These are phyloP conservation scores for Zosterops japonicus DNA, from an alignment of 2,113 vertebrate genomes.

Conservation along the genomic window DNA sequence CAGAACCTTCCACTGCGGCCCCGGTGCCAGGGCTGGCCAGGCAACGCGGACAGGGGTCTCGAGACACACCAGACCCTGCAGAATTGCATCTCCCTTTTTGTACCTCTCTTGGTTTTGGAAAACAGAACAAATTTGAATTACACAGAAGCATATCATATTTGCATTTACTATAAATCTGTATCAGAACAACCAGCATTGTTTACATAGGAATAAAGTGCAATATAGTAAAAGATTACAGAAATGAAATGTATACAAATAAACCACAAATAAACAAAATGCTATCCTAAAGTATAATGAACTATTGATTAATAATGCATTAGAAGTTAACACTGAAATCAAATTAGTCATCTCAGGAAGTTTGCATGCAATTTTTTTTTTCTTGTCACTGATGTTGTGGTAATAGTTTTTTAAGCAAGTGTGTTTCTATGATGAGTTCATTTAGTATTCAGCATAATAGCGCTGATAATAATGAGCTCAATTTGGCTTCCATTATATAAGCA, in stretches of 20 bases:
- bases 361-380: constrained; percentile 20
- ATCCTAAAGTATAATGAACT: constrained; percentile 76
- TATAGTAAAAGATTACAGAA: constrained; percentile 64
- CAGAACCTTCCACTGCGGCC: too few relatives aligned
- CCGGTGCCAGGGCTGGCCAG: too few relatives aligned
- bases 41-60: too few relatives aligned
- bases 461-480: constrained; percentile 77
- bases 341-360: constrained; percentile 71
- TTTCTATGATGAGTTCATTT: constrained; percentile 73
- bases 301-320: constrained; percentile 79
- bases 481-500: constrained; percentile 74
- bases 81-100: not conserved
- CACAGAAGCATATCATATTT: not conserved
- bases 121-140: not conserved
- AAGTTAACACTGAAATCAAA: constrained; percentile 74
- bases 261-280: constrained; percentile 65
- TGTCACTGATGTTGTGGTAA: constrained; percentile 61
- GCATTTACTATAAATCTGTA: not conserved
- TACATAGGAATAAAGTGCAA: constrained; percentile 60
- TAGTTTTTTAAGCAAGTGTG: constrained; percentile 67
- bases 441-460: constrained; percentile 70
- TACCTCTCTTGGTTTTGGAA: not conserved
- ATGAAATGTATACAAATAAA: constrained; percentile 75
- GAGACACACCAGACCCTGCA: too few relatives aligned
- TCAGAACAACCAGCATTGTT: constrained; percentile 30